Evolutionary conservation across 1,140 invertebrate genomes (phyloP), one percentile per base, ranked within the genome.

Genomic region (Drosophila nasuta): DNA sequence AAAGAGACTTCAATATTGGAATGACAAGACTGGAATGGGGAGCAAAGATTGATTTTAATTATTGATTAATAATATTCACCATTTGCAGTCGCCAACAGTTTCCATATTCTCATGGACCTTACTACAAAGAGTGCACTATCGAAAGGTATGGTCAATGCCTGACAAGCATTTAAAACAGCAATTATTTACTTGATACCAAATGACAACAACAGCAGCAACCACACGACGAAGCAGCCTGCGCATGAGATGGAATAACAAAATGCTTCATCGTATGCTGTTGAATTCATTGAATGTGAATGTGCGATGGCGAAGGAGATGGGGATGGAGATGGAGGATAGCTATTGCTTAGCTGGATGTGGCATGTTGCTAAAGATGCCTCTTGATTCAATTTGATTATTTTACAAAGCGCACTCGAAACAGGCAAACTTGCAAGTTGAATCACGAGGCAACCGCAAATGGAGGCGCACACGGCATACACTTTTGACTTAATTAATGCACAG

Each of bases 81-180:
- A 8, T 35, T 5, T n/a, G 25, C 13, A 45, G 62, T 43, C 5
- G 10, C 60, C 38, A 70, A 64, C 11, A 17, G 30, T 7, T 15
- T 46, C 1, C 11, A 3, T 13, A n/a, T 8, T 20, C 3, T 11
- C 46, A 33, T 33, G 8, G 25, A 41, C 7, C n/a, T 25, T 5
- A 4, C 13, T 6, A 0, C 3, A 49, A 57, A 6, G 2, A 56
- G 54, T 15, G 30, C 2, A 43, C n/a, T 7, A 28, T 57, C 1
- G 7, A 41, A 46, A 75, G 62, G 69, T 78, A 87, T 76, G 73
- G 56, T 35, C 64, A 59, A 65, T 67, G 67, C 87, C 87, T 91
- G 87, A 91, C 87, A 66, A 90, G 87, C 87, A 91, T 91, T 91
- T 91, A 90, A 91, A 91, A 72, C 87, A 91, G 87, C 87, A 91